Base-by-base conservation (phyloP, 2,113 vertebrate species). In the Philantomba maxwellii region DNA sequence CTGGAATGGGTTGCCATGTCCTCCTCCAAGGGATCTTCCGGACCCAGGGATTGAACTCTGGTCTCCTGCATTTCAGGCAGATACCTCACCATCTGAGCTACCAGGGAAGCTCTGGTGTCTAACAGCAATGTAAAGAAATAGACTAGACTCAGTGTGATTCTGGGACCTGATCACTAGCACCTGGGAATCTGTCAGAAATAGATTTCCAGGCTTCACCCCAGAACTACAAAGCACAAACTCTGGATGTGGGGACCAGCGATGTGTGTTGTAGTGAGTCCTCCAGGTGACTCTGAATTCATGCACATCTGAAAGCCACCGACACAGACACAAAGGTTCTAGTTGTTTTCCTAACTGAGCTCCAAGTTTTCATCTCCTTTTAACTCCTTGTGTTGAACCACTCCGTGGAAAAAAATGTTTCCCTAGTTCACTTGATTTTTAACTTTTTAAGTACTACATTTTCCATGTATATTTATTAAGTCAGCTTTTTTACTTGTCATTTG, bases 401-500 rank as follows among this genome's bases (percentile, higher is more conserved):
- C 3, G 1, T 2, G 5, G 28, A 87, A 77, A 15, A 90, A 64
- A 85, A 30, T 17, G 39, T 70, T 43, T 51, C 33, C 36, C 26
- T 25, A 51, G 47, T 77, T 95, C 87, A 89, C 78, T 95, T 96
- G 51, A 92, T 77, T 77, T 94, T 97, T 97, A 96, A 97, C 81
- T 91, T 96, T 94, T 83, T n/a, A 13, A 26, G 53, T 97, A 97
- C 92, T 93, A 55, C 30, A n/a, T 43, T 85, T 87, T 62, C 60
- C 82, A 57, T 6, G 30, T 51, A 94, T 93, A 97, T 96, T 89
- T 91, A 91, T 87, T 57, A 21, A 39, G 91, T 95, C 97, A 97
- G 96, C 94, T 96, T 96, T 91, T 92, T 94, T 89, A 95, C 89
- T 92, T 73, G 89, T 70, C 97, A 95, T 85, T 91, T 98, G 91